Evolutionary conservation across 1,140 invertebrate genomes (phyloP).

Genomic region (Chironomus striatipennis): DNA sequence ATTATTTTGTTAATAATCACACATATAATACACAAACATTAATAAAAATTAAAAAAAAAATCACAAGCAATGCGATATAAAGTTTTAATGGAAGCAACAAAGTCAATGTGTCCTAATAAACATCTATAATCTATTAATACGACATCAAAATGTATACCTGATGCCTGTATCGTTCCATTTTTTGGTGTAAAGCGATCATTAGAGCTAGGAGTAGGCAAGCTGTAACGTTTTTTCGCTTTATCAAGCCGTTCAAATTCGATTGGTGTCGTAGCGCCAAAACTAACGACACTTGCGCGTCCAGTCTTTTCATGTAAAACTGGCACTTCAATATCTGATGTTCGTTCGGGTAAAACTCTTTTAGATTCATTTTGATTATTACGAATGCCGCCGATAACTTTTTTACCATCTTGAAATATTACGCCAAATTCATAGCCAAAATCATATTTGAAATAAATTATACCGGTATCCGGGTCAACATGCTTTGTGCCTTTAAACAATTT

Average conservation of each 20-base stretch:
- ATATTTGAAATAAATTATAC: constrained; percentile 74
- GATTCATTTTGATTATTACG: constrained; percentile 38
- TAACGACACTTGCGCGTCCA: constrained; percentile 30
- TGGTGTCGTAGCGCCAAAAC: constrained; percentile 25
- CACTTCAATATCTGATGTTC: constrained; percentile 48
- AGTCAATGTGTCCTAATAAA: not conserved
- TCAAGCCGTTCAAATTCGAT: constrained; percentile 5
- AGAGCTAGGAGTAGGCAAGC: not conserved
- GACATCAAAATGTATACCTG: not conserved
- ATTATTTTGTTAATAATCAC: not conserved
- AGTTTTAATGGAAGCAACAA: not conserved
- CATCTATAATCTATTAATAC: not conserved
- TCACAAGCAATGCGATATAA: not conserved
- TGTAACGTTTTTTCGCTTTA: constrained; percentile 4
- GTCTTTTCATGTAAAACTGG: constrained; percentile 33
- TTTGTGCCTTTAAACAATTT: constrained; percentile 51
- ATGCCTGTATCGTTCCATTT: constrained; percentile 11
- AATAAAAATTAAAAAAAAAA: not conserved
- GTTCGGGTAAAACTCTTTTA: constrained; percentile 42
- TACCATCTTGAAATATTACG: constrained; percentile 58
- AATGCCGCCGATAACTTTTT: constrained; percentile 43
- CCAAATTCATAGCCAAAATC: constrained; percentile 77
- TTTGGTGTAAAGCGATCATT: constrained; percentile 1
- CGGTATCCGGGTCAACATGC: constrained; percentile 65
- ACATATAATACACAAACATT: not conserved